Evolutionary conservation across 2,888 invertebrate species (phyloP).

Genomic region (Chymomyza fuscimana): DNA sequence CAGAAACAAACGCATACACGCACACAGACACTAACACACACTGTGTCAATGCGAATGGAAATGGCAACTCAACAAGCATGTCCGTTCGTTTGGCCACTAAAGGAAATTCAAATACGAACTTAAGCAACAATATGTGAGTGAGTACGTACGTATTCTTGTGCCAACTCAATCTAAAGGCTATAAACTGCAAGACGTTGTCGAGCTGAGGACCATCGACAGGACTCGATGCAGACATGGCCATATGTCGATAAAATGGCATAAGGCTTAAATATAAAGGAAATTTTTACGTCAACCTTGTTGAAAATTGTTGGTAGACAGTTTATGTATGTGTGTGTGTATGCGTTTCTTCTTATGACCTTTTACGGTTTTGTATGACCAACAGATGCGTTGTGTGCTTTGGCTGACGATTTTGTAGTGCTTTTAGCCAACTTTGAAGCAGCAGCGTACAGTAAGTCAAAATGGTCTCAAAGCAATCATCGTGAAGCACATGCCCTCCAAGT

Average conservation of each 20-base stretch:
- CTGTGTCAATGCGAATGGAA: conserved; percentile 5
- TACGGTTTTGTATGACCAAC: conserved; percentile 5
- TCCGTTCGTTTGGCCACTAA: conserved; percentile 13
- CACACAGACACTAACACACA: conserved; percentile 26
- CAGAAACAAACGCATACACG: background rate
- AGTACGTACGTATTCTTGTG: conserved; percentile 44
- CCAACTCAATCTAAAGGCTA: conserved; percentile 70
- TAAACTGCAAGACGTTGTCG: conserved; percentile 57
- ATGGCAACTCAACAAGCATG: conserved; percentile 38
- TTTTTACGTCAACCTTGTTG: conserved; percentile 73
- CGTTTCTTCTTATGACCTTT: background rate
- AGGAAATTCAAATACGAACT: conserved; percentile 32
- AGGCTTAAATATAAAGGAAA: conserved; percentile 55
- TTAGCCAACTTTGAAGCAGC: conserved; percentile 29
- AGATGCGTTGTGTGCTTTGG: conserved; percentile 20
- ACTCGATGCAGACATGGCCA: conserved; percentile 10
- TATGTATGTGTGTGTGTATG: conserved; percentile 14
- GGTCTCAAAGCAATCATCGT: background rate
- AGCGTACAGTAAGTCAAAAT: conserved; percentile 30
- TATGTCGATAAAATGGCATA: conserved; percentile 61
- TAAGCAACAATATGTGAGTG: conserved; percentile 40
- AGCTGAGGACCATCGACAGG: conserved; percentile 2
- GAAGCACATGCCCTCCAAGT: background rate
- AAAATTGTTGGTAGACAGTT: conserved; percentile 39
- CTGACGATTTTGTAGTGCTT: conserved; percentile 47